Evolutionary conservation across 53 echinoderm and acorn worm species (phyloP).

Genomic region (Pentamera pediparva): DNA sequence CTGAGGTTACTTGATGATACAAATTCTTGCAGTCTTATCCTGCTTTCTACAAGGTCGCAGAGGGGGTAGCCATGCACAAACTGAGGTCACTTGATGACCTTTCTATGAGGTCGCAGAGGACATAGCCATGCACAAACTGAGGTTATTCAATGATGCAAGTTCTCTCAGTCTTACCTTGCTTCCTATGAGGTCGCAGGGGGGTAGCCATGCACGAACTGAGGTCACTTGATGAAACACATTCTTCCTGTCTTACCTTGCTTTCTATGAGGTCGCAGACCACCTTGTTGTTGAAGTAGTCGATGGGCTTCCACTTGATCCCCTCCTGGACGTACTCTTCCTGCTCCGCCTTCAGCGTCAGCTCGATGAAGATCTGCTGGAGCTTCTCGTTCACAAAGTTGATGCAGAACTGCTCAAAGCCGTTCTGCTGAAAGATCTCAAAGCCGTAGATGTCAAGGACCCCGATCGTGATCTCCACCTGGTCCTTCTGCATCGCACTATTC

Average conservation of each 20-base stretch:
- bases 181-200: neutral
- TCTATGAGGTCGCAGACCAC: conserved; percentile 97
- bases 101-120: no score
- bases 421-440: conserved; percentile 85
- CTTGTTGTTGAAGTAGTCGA: conserved; percentile 99
- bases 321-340: conserved; percentile 97
- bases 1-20: no score
- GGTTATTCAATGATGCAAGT: no score
- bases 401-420: conserved; percentile 98
- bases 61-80: no score
- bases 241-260: conserved; percentile 57
- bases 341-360: conserved; percentile 94
- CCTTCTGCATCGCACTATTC: conserved; percentile 91
- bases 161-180: neutral
- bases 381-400: conserved; percentile 99
- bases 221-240: neutral
- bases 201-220: no score
- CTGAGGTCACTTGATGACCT: no score
- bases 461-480: conserved; percentile 56
- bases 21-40: no score
- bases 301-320: conserved; percentile 98
- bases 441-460: conserved; percentile 87
- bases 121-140: no score
- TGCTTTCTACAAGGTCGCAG: no score
- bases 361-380: conserved; percentile 99